These are phyloP conservation scores for Pollimyrus isidori DNA, from an alignment of 2,113 vertebrate species.

Conservation along the genomic window DNA sequence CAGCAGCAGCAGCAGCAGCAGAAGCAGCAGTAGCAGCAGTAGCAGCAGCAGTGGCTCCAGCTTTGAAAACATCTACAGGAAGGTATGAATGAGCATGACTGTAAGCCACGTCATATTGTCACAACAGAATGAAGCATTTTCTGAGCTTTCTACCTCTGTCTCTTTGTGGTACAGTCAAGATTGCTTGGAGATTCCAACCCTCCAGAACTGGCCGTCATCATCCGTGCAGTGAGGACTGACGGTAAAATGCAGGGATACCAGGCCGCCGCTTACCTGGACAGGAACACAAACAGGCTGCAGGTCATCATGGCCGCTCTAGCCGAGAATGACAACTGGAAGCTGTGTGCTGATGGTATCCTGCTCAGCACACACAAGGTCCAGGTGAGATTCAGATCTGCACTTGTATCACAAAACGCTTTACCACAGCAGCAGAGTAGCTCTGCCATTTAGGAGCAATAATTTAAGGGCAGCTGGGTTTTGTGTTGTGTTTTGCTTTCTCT, in stretches of 20 bases:
- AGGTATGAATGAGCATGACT: conserved; percentile 33
- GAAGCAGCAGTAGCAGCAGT: not conserved
- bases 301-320: conserved; percentile 58
- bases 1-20: conserved; percentile 10
- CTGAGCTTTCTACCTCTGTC: not conserved
- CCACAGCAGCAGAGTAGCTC: not conserved
- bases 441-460: not conserved
- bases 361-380: conserved; percentile 59
- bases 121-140: not conserved
- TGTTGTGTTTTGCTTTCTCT: not conserved
- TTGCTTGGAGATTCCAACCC: conserved; percentile 50
- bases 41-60: conserved; percentile 31
- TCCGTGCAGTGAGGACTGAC: conserved; percentile 52
- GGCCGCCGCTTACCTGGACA: conserved; percentile 51
- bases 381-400: not conserved
- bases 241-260: conserved; percentile 57
- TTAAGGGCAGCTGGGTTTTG: not conserved
- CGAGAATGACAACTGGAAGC: conserved; percentile 59
- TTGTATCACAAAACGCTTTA: not conserved
- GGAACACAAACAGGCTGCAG: conserved; percentile 50
- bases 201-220: conserved; percentile 52
- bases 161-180: conserved; percentile 39
- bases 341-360: conserved; percentile 62
- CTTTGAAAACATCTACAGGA: conserved; percentile 39
- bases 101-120: not conserved